Percentiles rank a stretch among this genome's conserved stretches.
These are phyloP conservation scores for Avahi laniger DNA, from an alignment of 2,797 vertebrate species.

Conservation along the genomic window DNA sequence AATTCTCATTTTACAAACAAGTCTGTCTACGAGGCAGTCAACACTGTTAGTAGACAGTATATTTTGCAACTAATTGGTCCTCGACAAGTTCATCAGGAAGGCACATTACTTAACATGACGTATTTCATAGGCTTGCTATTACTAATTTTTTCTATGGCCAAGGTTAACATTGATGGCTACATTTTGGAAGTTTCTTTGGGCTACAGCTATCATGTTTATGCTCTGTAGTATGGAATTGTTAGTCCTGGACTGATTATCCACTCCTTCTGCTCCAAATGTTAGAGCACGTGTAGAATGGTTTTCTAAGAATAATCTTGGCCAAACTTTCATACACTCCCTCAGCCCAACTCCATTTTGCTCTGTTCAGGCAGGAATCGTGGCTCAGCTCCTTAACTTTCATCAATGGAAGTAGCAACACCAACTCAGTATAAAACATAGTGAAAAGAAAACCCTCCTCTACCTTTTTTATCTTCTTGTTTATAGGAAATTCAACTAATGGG, in stretches of 20 bases:
- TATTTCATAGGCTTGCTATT: no score
- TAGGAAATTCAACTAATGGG: background rate
- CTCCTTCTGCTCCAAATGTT: background rate
- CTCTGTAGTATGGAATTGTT: background rate
- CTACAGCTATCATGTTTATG: rapidly evolving
- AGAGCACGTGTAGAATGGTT: background rate
- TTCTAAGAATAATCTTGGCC: background rate
- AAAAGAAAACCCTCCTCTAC: background rate
- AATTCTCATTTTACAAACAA: background rate
- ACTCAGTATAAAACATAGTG: background rate
- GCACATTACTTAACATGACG: rapidly evolving
- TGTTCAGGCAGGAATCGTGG: background rate
- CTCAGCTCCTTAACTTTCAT: background rate
- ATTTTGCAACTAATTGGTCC: background rate
- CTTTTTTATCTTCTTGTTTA: background rate
- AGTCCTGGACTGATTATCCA: background rate
- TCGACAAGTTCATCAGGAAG: background rate
- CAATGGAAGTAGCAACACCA: background rate
- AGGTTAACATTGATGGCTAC: background rate
- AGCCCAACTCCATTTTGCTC: background rate
- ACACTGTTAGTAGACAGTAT: background rate
- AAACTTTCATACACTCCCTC: no score
- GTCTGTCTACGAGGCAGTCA: background rate
- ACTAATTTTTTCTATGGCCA: background rate
- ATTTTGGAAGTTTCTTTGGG: background rate